Evolutionary conservation across 2,888 invertebrate genomes (phyloP), one percentile per base, ranked within the genome.

Genomic region (Orgyia antiqua): DNA sequence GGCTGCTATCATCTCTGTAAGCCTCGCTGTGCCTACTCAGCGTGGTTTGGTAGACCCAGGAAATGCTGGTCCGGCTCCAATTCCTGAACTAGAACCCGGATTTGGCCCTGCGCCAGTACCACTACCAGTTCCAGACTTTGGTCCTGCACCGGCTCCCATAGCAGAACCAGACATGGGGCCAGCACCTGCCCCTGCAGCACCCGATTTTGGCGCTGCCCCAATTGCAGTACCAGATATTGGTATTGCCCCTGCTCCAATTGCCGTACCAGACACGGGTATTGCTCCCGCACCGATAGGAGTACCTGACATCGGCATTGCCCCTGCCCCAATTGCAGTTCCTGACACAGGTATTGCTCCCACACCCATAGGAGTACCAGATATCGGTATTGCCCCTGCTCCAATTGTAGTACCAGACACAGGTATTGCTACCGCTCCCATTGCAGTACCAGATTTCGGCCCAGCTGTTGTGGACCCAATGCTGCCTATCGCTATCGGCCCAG

Each of bases 1-100:
- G 2, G 46, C 40, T 33, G 39, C 48, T 28, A 29, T 35, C 38
- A 44, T 55, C 37, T 45, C 45, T 13, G 31, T 39, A 18, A 36
- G 48, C 34, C 35, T 49, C 15, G 38, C 21, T 31, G 44, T 18
- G 9, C 27, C 31, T 12, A 32, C 30, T 10, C 33, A 46, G 24
- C 33, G 20, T 24, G 42, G 37, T 10, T 28, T 13, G 23, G 38
- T 36, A 5, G 10, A 19, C 15, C 31, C 40, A 12, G 27, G 7
- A 4, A 9, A 10, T 5, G 28, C 32, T 9, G 27, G 35, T 8
- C 13, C 33, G 6, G 11, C 36, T 28, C 23, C 23, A 10, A 2
- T 10, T 10, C 23, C 23, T 4, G 23, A 7, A 1, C 5, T 23
- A 10, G 11, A 10, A 3, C 23, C 23, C 4, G 23, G 9, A 4